Evolutionary conservation across 2,797 vertebrate species (phyloP), one percentile per base, ranked within the genome.

Genomic region (Meriones psammophilus): DNA sequence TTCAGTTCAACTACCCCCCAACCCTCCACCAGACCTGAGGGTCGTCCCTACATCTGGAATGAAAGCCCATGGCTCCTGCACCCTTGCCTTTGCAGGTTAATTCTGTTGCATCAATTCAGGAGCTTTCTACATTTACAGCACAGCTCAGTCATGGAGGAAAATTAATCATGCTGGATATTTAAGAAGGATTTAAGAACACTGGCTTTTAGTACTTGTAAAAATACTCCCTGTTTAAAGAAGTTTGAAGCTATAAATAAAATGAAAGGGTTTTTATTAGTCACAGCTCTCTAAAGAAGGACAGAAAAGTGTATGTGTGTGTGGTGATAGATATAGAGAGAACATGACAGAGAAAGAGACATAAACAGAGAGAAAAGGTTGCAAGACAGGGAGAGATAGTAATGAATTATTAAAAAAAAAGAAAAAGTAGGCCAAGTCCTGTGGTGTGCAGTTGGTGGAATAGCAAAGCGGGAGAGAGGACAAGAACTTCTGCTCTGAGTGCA

Each of bases 151-250:
- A 4, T 62, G 62, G 17, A 90, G n/a, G 60, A 36, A 42, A 42
- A 46, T 73, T 88, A 77, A 79, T 89, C 5, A 17, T 33, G 66
- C 36, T 24, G 60, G 8, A 33, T 64, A 89, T 58, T 92, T 36
- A 84, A 86, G 68, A 77, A 3, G 4, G 3, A 74, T 17, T 93
- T 89, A 46, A 80, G 33, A 94, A 56, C 28, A 18, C 80, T 79
- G 28, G 60, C 13, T 95, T 88, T 14, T 62, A 87, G 74, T 50
- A 30, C 80, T 74, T 36, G 50, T 90, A 78, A 88, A 96, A 94
- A 56, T 76, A 77, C 68, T 46, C 3, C 33, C 39, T 93, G 33
- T 17, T 86, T 83, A 64, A 54, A 90, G 46, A 92, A 87, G 58
- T 81, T 3, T 89, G 54, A 3, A 39, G 18, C 68, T 80, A 68